Conservation (phyloP, 2,797 vertebrate species). For the Microcaecilia unicolor region DNA sequence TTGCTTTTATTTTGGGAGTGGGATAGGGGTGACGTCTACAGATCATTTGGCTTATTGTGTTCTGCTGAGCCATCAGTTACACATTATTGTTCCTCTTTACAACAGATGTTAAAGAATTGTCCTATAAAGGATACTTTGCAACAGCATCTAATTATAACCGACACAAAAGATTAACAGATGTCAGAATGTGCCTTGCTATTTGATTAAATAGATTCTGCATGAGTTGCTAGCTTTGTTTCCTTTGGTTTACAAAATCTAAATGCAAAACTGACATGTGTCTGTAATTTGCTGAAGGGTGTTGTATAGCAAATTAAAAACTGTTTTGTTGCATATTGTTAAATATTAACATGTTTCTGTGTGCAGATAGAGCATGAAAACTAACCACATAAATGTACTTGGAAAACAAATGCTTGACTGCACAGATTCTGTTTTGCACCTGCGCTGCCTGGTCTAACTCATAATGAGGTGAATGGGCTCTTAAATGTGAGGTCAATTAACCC, state of each 20-base stretch:
- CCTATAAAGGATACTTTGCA: conserved; percentile 54
- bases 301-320: conserved; percentile 35
- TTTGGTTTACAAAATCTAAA: conserved; percentile 41
- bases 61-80: conserved; percentile 3
- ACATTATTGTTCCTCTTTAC: conserved; percentile 47
- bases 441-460: background rate
- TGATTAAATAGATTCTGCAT: conserved; percentile 79
- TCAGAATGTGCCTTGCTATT: conserved; percentile 78
- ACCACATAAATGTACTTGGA: background rate
- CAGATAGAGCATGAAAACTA: background rate
- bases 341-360: conserved; percentile 1
- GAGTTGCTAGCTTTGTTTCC: conserved; percentile 38
- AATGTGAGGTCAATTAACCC: background rate
- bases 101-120: conserved; percentile 72
- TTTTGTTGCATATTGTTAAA: background rate
- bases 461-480: background rate
- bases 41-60: conserved; percentile 18
- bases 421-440: conserved; percentile 3
- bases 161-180: conserved; percentile 88
- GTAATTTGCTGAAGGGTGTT: conserved; percentile 34
- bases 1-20: too few relatives aligned
- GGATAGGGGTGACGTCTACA: conserved; percentile 20
- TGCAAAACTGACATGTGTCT: conserved; percentile 35
- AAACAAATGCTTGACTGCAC: background rate
- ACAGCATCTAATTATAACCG: conserved; percentile 75